Conservation (phyloP, 2,113 vertebrate genomes). For the Syngnathus typhle region DNA sequence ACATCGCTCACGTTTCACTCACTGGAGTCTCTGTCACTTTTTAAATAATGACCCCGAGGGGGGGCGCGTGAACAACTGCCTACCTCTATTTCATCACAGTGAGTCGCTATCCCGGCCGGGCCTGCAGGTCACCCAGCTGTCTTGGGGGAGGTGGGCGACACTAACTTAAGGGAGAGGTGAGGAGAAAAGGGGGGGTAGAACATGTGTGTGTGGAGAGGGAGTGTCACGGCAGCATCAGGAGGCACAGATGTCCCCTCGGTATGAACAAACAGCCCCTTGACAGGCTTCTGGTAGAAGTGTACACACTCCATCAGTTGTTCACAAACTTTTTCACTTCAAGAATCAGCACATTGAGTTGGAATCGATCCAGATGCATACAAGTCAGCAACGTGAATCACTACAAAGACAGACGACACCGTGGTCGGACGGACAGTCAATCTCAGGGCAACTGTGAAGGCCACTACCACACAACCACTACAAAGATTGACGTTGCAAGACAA, state of each 20-base stretch:
- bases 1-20: constrained; percentile 59
- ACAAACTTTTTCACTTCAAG: neutral
- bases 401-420: neutral
- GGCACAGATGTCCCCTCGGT: constrained; percentile 77
- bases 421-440: neutral
- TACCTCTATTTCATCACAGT: constrained; percentile 80
- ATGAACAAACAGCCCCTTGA: constrained; percentile 65
- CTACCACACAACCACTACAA: neutral
- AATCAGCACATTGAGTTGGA: neutral
- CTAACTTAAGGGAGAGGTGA: constrained; percentile 15
- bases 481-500: neutral
- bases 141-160: constrained; percentile 24
- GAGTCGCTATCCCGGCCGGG: constrained; percentile 59
- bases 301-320: constrained; percentile 16
- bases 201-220: constrained; percentile 7
- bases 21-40: constrained; percentile 71
- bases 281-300: constrained; percentile 58
- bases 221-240: constrained; percentile 53
- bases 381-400: neutral
- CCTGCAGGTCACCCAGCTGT: constrained; percentile 60
- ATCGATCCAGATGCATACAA: neutral
- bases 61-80: constrained; percentile 78
- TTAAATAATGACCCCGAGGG: constrained; percentile 88
- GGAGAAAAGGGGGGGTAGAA: constrained; percentile 10
- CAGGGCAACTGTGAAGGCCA: neutral